Percentiles rank a stretch among this genome's conserved stretches.
Conservation (phyloP, 2,113 vertebrate species). For the Nanorana parkeri region DNA sequence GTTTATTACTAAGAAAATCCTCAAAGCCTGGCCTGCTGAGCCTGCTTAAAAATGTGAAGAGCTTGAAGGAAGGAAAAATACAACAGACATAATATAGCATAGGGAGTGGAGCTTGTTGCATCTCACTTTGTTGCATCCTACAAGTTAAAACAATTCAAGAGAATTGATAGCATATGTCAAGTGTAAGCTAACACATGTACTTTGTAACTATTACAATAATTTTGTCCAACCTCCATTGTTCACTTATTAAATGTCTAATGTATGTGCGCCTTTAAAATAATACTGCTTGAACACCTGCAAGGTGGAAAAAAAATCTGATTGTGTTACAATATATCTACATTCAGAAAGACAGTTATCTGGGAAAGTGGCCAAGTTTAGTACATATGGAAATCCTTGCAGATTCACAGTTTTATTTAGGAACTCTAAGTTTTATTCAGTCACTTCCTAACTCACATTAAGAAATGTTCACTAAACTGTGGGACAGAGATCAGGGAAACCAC, state of each 20-base stretch:
- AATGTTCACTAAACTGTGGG: conserved; percentile 36
- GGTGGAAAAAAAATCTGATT: conserved; percentile 40
- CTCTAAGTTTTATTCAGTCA: conserved; percentile 53
- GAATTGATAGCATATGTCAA: not conserved
- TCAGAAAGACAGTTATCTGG: conserved; percentile 48
- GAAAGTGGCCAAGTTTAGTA: conserved; percentile 44
- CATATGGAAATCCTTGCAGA: conserved; percentile 54
- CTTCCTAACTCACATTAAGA: conserved; percentile 54
- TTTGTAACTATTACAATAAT: not conserved
- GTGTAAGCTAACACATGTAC: not conserved
- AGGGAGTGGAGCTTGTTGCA: not conserved
- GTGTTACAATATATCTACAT: conserved; percentile 33
- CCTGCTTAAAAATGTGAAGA: too few relatives aligned
- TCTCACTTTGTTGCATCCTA: not conserved
- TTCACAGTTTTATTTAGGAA: conserved; percentile 54
- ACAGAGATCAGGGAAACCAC: conserved; percentile 54
- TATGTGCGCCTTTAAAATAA: conserved; percentile 18
- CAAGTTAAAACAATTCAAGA: not conserved
- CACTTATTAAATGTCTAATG: not conserved
- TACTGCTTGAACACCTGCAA: conserved; percentile 48
- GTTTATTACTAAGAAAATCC: too few relatives aligned
- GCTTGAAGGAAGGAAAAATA: too few relatives aligned
- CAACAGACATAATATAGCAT: too few relatives aligned
- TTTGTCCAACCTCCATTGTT: not conserved
- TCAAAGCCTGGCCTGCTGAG: too few relatives aligned